Evolutionary conservation across 2,888 invertebrate species (phyloP).

Genomic region (Xylota sylvarum): DNA sequence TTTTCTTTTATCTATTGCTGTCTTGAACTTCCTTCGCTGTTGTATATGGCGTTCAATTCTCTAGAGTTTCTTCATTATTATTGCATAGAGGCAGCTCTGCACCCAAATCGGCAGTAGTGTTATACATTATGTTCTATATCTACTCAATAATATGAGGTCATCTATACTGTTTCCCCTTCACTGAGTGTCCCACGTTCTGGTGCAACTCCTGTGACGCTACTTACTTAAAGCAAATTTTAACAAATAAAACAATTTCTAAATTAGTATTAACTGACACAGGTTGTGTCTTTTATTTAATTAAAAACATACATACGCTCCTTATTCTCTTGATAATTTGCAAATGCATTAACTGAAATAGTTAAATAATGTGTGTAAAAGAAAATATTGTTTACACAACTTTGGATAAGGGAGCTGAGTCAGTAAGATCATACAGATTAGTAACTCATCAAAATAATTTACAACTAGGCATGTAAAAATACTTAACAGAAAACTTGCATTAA

Average conservation of each 20-base stretch:
- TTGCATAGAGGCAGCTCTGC: no score
- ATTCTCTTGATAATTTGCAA: constrained; percentile 28
- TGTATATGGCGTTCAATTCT: no score
- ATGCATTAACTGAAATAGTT: constrained; percentile 49
- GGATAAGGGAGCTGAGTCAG: constrained; percentile 40
- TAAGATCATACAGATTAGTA: background rate
- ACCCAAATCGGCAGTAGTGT: no score
- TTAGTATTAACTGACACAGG: background rate
- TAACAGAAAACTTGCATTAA: constrained; percentile 57
- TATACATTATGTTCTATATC: no score
- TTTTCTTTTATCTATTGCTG: no score
- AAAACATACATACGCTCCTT: constrained; percentile 16
- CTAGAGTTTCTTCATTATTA: no score
- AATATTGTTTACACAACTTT: constrained; percentile 34
- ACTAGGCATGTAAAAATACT: constrained; percentile 69
- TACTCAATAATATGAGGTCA: no score
- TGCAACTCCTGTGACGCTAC: no score
- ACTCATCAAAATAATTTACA: constrained; percentile 43
- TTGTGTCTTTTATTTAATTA: constrained; percentile 10
- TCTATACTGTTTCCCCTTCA: no score
- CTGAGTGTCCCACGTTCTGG: no score
- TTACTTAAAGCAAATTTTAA: no score
- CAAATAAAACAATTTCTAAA: background rate
- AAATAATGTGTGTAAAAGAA: constrained; percentile 22
- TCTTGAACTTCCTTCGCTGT: no score